Percentiles rank a stretch among this genome's conserved stretches.
Conservation (phyloP, 2,797 vertebrate genomes). For the Oreonectes daqikongensis region DNA sequence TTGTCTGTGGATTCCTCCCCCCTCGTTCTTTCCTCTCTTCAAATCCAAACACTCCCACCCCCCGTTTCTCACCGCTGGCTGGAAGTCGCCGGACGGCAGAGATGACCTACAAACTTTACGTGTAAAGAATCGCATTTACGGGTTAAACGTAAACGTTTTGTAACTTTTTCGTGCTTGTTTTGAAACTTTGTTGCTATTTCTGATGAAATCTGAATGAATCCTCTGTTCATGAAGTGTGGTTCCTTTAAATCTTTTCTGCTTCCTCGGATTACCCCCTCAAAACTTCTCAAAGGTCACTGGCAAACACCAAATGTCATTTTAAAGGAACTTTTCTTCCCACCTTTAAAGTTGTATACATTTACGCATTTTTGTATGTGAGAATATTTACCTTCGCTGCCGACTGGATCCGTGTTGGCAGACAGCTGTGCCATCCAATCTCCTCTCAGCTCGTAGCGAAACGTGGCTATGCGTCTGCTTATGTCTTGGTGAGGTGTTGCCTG, state of each 20-base stretch:
- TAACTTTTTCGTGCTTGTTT: not conserved
- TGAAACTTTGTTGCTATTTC: not conserved
- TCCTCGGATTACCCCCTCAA: not conserved
- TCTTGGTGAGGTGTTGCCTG: constrained; percentile 89
- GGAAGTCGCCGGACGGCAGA: not conserved
- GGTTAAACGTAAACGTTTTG: not conserved
- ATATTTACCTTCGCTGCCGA: constrained; percentile 80
- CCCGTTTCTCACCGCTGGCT: constrained; percentile 56
- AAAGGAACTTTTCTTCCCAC: not conserved
- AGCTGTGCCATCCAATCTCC: constrained; percentile 79
- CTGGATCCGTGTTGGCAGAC: constrained; percentile 72
- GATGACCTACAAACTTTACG: not conserved
- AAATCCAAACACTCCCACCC: constrained; percentile 42
- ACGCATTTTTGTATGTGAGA: too few relatives aligned
- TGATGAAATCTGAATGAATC: constrained; percentile 13
- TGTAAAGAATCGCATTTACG: not conserved
- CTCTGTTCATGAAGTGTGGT: not conserved
- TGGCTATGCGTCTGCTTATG: constrained; percentile 89
- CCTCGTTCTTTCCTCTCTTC: constrained; percentile 44
- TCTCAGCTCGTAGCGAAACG: constrained; percentile 87
- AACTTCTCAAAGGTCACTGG: constrained; percentile 8
- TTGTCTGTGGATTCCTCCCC: constrained; percentile 68
- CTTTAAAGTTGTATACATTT: not conserved
- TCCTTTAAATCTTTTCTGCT: not conserved
- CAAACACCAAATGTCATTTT: not conserved